These are phyloP conservation scores for Fragum fragum DNA, from an alignment of 2,888 invertebrate genomes.

Conservation along the genomic window DNA sequence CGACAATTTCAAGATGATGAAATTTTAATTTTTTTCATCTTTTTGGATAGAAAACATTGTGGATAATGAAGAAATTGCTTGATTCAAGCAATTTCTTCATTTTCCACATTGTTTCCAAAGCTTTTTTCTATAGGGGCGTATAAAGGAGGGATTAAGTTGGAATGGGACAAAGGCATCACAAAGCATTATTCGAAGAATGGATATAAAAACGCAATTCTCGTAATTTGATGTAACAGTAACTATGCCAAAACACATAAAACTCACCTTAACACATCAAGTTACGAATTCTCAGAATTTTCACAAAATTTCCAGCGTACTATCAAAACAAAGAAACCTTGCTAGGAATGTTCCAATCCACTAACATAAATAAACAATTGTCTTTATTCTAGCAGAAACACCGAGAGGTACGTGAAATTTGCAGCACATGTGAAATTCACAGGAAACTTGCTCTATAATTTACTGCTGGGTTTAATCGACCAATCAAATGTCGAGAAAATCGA, in stretches of 20 bases:
- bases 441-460: constrained; percentile 8
- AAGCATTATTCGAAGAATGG: not conserved
- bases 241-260: not conserved
- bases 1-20: no score
- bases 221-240: not conserved
- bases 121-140: no score
- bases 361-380: constrained; percentile 17
- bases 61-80: no score
- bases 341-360: not conserved
- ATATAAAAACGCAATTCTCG: not conserved
- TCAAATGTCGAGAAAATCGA: constrained; percentile 9
- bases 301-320: not conserved
- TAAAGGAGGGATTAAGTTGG: no score
- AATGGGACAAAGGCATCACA: not conserved
- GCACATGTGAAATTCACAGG: constrained; percentile 15
- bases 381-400: not conserved
- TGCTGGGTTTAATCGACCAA: constrained; percentile 16
- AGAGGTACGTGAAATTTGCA: not conserved
- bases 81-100: no score
- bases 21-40: no score
- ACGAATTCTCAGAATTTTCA: not conserved
- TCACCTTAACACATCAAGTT: not conserved
- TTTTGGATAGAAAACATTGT: no score
- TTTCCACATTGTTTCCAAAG: no score
- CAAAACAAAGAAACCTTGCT: constrained; percentile 11